Evolutionary conservation across 2,888 invertebrate species (phyloP).

Genomic region (Thelaira solivaga): DNA sequence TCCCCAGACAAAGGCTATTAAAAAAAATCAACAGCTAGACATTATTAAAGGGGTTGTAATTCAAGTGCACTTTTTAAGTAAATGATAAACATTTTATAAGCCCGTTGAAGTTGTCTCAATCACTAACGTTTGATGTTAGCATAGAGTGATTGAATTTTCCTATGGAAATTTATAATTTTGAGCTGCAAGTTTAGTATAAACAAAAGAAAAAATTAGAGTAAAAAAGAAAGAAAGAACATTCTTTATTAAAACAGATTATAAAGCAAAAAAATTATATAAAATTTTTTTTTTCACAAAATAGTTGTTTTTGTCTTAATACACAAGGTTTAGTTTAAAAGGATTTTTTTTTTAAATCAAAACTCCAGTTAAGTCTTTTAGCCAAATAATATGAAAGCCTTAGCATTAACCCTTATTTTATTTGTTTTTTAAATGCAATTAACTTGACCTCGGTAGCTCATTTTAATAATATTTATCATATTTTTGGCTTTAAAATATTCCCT

Average conservation of each 20-base stretch:
- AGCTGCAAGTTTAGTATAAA: slow-evolving; percentile 25
- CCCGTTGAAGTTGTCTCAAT: not conserved
- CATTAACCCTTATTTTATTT: no score
- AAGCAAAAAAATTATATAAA: slow-evolving; percentile 5
- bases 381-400: no score
- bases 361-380: no score
- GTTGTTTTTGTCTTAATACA: not conserved
- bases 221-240: slow-evolving; percentile 16
- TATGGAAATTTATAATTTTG: slow-evolving; percentile 56
- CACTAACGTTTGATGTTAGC: not conserved
- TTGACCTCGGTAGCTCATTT: slow-evolving; percentile 21
- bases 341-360: no score
- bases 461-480: not conserved
- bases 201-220: slow-evolving; percentile 38
- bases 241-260: slow-evolving; percentile 31
- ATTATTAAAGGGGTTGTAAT: slow-evolving; percentile 22
- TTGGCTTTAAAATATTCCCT: not conserved
- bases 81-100: slow-evolving; percentile 28
- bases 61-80: slow-evolving; percentile 46
- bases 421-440: no score
- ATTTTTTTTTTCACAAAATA: not conserved
- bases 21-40: slow-evolving; percentile 33
- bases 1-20: slow-evolving; percentile 43
- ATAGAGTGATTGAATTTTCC: slow-evolving; percentile 46
- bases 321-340: slow-evolving; percentile 48